A percentile compares a stretch with the other conserved stretches of the same genome.
These are phyloP conservation scores for Belonocnema kinseyi DNA, from an alignment of 1,140 invertebrate genomes.

Conservation along the genomic window DNA sequence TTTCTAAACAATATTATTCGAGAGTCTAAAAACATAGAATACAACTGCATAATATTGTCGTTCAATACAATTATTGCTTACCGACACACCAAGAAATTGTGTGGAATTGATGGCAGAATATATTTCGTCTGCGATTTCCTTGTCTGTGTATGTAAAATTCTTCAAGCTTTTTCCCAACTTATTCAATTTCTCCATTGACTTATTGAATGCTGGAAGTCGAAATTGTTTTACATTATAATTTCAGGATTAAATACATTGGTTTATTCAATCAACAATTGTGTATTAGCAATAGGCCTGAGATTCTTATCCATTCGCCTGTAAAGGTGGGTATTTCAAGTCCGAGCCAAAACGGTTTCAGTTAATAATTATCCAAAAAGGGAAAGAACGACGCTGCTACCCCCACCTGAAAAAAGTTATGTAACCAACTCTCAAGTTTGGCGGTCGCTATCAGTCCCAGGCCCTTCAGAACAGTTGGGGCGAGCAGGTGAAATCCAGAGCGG, in stretches of 20 bases:
- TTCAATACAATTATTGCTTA: slow-evolving; percentile 76
- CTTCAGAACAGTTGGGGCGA: too few species aligned
- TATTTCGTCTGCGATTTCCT: slow-evolving; percentile 95
- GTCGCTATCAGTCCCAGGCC: too few species aligned
- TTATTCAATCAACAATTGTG: too few species aligned
- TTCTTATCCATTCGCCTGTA: too few species aligned
- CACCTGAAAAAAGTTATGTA: too few species aligned
- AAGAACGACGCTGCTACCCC: too few species aligned
- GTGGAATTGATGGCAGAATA: slow-evolving; percentile 98
- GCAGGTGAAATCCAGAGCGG: too few species aligned
- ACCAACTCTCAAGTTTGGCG: too few species aligned
- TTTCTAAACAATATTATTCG: neutral
- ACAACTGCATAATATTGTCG: neutral
- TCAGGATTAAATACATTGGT: neutral
- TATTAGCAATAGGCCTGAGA: too few species aligned
- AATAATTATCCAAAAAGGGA: too few species aligned
- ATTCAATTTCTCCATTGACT: slow-evolving; percentile 91
- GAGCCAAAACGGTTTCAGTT: too few species aligned
- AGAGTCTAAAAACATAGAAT: neutral
- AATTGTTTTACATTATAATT: neutral
- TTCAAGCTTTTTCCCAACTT: slow-evolving; percentile 89
- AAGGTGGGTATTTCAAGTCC: too few species aligned
- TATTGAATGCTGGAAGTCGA: slow-evolving; percentile 89
- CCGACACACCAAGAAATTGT: slow-evolving; percentile 97
- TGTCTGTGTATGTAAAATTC: slow-evolving; percentile 98